Percentiles rank a stretch among this genome's conserved stretches.
Conservation (phyloP, 1,140 invertebrate species). For the Stenopsyche tienmushanensis region DNA sequence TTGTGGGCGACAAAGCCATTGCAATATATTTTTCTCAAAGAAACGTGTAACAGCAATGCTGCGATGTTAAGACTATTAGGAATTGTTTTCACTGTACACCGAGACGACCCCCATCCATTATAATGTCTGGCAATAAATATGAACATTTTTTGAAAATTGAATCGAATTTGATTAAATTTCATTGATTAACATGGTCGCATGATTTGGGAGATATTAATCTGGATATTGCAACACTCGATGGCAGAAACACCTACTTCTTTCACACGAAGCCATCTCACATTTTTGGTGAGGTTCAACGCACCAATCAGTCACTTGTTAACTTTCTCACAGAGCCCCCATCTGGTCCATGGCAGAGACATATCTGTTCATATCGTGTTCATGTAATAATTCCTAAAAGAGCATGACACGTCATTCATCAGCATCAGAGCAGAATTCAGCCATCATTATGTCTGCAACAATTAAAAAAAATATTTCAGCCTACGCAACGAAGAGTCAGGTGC, state of each 20-base stretch:
- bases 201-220: no score
- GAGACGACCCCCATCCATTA: no score
- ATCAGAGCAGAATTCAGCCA: slow-evolving; percentile 6
- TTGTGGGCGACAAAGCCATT: slow-evolving; percentile 33
- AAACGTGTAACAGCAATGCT: slow-evolving; percentile 12
- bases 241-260: no score
- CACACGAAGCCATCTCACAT: background rate
- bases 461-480: slow-evolving; percentile 15
- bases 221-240: no score
- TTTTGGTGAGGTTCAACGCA: background rate
- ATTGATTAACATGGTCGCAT: no score
- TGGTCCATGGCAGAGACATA: slow-evolving; percentile 38
- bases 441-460: slow-evolving; percentile 16
- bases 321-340: slow-evolving; percentile 33
- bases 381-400: slow-evolving; percentile 39
- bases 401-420: slow-evolving; percentile 33
- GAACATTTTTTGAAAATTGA: no score
- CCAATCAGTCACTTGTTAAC: slow-evolving; percentile 29
- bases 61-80: slow-evolving; percentile 13
- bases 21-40: slow-evolving; percentile 33
- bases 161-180: no score
- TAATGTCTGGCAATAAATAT: no score
- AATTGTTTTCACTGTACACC: slow-evolving; percentile 26
- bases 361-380: slow-evolving; percentile 36
- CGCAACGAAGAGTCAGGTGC: slow-evolving; percentile 28